These are phyloP conservation scores for Cochlearius cochlearius DNA, from an alignment of 2,113 vertebrate species.

Conservation along the genomic window DNA sequence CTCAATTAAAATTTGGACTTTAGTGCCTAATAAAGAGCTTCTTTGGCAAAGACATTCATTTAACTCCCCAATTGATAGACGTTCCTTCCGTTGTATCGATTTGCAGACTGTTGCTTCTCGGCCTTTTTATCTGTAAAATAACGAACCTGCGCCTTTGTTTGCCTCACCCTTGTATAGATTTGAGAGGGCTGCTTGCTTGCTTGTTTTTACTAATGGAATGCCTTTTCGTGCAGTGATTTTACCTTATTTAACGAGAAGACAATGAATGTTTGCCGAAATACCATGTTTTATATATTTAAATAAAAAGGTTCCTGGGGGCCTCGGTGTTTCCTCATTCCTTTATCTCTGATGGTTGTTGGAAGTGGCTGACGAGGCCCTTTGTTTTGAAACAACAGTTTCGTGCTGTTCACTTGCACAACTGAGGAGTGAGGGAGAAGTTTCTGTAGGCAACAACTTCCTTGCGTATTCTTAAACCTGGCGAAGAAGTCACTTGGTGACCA, in stretches of 20 bases:
- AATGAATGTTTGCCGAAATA: slow-evolving; percentile 23
- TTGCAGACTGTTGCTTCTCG: neutral
- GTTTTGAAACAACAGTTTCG: neutral
- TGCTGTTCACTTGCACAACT: neutral
- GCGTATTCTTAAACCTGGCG: neutral
- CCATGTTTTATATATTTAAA: slow-evolving; percentile 58
- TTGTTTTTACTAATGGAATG: slow-evolving; percentile 30
- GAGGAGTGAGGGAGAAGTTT: neutral
- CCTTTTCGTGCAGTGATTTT: slow-evolving; percentile 28
- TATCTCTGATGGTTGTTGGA: fast-evolving
- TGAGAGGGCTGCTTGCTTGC: neutral
- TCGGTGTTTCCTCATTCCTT: neutral
- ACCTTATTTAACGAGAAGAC: slow-evolving; percentile 38
- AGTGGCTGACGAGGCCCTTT: neutral
- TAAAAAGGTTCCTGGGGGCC: slow-evolving; percentile 32
- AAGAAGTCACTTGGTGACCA: neutral
- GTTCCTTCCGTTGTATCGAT: neutral
- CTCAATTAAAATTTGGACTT: neutral
- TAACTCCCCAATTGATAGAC: neutral
- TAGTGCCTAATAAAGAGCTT: neutral
- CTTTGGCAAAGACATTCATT: neutral
- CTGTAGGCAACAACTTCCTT: neutral
- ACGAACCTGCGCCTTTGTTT: neutral
- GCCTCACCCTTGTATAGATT: neutral
- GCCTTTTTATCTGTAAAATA: neutral